Conservation (phyloP, 2,797 vertebrate species). For the Pseudomugil gertrudae region DNA sequence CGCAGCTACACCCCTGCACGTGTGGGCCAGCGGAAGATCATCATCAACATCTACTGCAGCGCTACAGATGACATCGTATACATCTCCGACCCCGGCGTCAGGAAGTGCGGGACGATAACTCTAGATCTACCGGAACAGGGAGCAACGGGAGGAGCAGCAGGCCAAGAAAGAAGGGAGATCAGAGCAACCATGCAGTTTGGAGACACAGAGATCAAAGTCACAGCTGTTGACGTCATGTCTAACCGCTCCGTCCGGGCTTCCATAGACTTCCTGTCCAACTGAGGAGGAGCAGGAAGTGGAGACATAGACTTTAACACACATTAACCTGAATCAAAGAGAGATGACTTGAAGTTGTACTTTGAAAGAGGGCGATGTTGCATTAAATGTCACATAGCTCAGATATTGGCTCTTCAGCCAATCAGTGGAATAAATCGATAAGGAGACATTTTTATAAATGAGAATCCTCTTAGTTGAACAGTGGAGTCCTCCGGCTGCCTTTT, state of each 20-base stretch:
- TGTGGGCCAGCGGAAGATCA: slow-evolving; percentile 89
- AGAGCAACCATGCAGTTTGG: slow-evolving; percentile 95
- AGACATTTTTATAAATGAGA: not conserved
- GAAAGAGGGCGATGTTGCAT: slow-evolving; percentile 18
- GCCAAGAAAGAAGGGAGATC: slow-evolving; percentile 89
- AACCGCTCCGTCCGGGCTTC: slow-evolving; percentile 86
- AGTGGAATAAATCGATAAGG: not conserved
- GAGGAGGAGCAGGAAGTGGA: slow-evolving; percentile 63
- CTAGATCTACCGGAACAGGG: slow-evolving; percentile 85
- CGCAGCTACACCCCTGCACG: slow-evolving; percentile 94
- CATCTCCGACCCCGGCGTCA: slow-evolving; percentile 91
- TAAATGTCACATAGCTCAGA: not conserved
- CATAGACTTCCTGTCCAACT: slow-evolving; percentile 97
- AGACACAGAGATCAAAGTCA: slow-evolving; percentile 97
- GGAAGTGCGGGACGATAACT: slow-evolving; percentile 92
- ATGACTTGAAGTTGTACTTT: slow-evolving; percentile 55
- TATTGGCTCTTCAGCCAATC: slow-evolving; percentile 9
- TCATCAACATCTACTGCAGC: slow-evolving; percentile 97
- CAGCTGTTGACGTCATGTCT: slow-evolving; percentile 89
- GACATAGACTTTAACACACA: slow-evolving; percentile 27
- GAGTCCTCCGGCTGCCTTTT: not conserved
- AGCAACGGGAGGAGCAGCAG: slow-evolving; percentile 34
- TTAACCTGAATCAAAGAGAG: slow-evolving; percentile 27
- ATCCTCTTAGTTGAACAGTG: not conserved
- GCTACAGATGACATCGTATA: slow-evolving; percentile 86